Evolutionary conservation across 2,113 vertebrate genomes (phyloP), one percentile per base, ranked within the genome.

Genomic region (Halichoeres trimaculatus): DNA sequence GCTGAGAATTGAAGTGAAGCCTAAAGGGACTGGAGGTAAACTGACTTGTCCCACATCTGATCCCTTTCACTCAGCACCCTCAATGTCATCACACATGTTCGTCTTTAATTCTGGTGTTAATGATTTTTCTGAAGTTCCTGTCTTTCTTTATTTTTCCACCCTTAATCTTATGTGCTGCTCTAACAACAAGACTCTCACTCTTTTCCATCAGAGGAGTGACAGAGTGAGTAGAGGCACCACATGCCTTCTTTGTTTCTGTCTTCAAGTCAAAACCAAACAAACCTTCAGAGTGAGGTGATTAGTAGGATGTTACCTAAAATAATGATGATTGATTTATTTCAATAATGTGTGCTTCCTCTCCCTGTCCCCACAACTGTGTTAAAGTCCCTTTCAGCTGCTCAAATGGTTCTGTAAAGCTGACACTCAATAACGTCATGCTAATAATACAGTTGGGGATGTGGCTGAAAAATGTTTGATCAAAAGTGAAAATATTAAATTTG

Each of bases 231-330:
- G 2, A 76, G 67, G 13, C 38, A 64, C 8, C 12, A n/a, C 1
- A 12, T 45, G 51, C 62, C 38, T 78, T 17, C 16, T 38, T 75
- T 60, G 65, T 35, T 75, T 56, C 73, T 14, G 30, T 71, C 53
- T 60, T 17, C 59, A 48, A 38, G 20, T 65, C 58, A 35, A 62
- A 69, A 77, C 69, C 64, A 79, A 77, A 81, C 77, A 82, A 85
- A 71, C 66, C 58, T 59, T 65, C 54, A 14, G n/a, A 51, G 52
- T 45, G 47, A 53, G 34, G 48, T 83, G 66, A 78, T 80, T 80
- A 90, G 63, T 40, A 22, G 70, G 58, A 69, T 59, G 30, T 54
- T 60, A 52, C 51, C 57, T 78, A 50, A 78, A 71, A 78, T 10
- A 2, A 57, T 47, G 30, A 38, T 66, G 62, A 88, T 78, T 22